These are phyloP conservation scores for Parazoanthus atlanticus DNA, from an alignment of 92 coral and sea anemone species.

Conservation along the genomic window DNA sequence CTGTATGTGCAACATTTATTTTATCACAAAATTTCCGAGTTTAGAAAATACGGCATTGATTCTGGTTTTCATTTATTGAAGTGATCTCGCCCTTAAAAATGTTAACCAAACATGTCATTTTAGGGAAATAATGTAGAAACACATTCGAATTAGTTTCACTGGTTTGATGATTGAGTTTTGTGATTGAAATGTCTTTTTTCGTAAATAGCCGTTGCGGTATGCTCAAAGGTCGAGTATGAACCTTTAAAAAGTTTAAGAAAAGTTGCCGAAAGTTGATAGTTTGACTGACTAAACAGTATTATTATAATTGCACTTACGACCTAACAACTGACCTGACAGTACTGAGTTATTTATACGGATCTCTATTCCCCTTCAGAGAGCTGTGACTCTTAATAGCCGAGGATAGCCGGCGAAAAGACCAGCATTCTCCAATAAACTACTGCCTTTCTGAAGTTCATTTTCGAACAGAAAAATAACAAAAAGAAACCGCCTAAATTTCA, in stretches of 20 bases:
- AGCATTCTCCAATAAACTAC: too few relatives aligned
- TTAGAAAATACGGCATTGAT: too few relatives aligned
- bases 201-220: neutral
- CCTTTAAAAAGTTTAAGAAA: too few relatives aligned
- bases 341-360: neutral
- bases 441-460: too few relatives aligned
- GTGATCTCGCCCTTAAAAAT: too few relatives aligned
- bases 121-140: too few relatives aligned
- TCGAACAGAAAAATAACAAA: too few relatives aligned
- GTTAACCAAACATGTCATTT: too few relatives aligned
- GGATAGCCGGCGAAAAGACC: neutral
- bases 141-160: neutral
- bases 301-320: neutral
- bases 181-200: neutral
- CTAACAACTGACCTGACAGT: neutral
- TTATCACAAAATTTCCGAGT: too few relatives aligned
- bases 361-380: neutral
- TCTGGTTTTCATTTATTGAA: too few relatives aligned
- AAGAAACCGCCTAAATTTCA: neutral
- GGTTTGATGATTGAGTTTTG: neutral
- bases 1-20: too few relatives aligned
- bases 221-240: neutral
- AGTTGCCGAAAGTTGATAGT: neutral
- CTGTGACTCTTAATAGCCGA: too few relatives aligned
- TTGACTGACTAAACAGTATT: neutral